Evolutionary conservation across 1,140 invertebrate species (phyloP).

Genomic region (Cotesia chilonis): DNA sequence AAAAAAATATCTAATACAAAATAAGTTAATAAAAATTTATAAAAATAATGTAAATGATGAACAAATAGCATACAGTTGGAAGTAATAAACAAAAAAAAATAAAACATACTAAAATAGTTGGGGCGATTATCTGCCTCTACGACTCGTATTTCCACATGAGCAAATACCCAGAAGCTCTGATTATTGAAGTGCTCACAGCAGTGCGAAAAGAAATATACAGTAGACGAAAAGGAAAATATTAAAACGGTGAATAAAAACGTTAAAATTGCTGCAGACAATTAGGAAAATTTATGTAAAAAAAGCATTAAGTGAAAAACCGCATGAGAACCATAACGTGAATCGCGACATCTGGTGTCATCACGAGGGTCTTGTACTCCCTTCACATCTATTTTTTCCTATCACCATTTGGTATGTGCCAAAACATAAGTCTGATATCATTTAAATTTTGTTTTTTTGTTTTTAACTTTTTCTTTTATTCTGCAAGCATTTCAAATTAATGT

Average conservation of each 20-base stretch:
- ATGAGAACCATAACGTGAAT: slow-evolving; percentile 15
- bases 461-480: background rate
- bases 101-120: background rate
- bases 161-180: background rate
- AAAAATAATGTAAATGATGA: background rate
- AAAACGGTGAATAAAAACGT: background rate
- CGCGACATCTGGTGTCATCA: slow-evolving; percentile 31
- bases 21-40: background rate
- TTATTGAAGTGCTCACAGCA: background rate
- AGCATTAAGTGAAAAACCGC: slow-evolving; percentile 1
- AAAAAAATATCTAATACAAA: no score
- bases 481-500: no score
- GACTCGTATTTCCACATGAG: slow-evolving; percentile 2
- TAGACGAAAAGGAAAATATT: background rate
- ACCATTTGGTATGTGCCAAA: slow-evolving; percentile 1
- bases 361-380: slow-evolving; percentile 18
- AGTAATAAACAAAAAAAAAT: background rate
- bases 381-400: slow-evolving; percentile 26
- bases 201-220: background rate
- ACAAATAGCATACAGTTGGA: background rate
- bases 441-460: slow-evolving; percentile 17
- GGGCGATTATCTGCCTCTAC: slow-evolving; percentile 5
- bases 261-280: background rate
- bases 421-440: background rate
- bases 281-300: slow-evolving; percentile 12